These are phyloP conservation scores for Tragopan temminckii DNA, from an alignment of 2,797 vertebrate species.

Conservation along the genomic window DNA sequence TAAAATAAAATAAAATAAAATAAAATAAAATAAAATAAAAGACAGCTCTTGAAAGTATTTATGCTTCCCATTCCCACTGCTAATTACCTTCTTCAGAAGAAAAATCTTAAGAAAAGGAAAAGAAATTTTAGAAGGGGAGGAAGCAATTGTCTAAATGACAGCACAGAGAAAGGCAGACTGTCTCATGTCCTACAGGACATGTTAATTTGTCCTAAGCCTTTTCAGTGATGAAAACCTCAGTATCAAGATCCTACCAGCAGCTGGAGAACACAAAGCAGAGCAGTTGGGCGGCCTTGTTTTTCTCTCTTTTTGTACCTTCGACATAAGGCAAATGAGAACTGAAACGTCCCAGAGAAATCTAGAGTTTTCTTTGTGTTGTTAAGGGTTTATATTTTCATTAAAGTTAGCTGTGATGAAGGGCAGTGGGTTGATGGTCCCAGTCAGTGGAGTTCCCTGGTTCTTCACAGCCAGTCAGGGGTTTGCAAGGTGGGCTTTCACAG, in stretches of 20 bases:
- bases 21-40: background rate
- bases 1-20: no score
- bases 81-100: background rate
- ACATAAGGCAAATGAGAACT: background rate
- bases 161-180: background rate
- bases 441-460: background rate
- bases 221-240: background rate
- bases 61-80: background rate
- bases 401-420: background rate
- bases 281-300: background rate
- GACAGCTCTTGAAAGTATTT: background rate
- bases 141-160: background rate
- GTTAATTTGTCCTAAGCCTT: background rate
- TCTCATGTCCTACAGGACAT: background rate
- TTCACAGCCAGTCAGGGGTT: fast-evolving
- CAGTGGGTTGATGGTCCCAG: background rate
- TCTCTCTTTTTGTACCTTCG: background rate
- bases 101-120: background rate
- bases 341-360: background rate
- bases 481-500: background rate
- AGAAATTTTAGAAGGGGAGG: background rate
- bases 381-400: background rate
- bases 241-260: no score
- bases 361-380: background rate
- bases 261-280: background rate